Evolutionary conservation across 2,888 invertebrate species (phyloP), one percentile per base, ranked within the genome.

Genomic region (Aspidiotus destructor): DNA sequence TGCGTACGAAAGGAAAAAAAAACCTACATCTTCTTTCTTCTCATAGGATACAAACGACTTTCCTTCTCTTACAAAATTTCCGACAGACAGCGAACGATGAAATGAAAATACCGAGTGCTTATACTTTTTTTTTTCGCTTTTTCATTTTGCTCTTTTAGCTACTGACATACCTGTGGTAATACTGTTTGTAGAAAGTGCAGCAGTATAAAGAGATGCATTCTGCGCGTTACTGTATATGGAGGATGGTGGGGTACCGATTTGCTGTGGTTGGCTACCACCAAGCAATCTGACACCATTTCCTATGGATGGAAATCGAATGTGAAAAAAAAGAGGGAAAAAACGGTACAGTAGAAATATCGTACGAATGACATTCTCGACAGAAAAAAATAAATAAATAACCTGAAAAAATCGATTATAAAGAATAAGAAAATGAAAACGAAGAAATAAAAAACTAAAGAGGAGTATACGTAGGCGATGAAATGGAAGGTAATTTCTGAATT

Each of bases 171-270:
- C 69, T 58, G 63, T 55, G 28, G 28, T 28, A 28, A 28, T 28
- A 76, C 80, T 75, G 77, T 77, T 73, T 83, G 85, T 75, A 83
- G 85, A 74, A 84, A 81, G 73, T 83, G 82, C 74, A 81, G 84
- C 73, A 80, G 81, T 74, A 84, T 85, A 77, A 84, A 87, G 75
- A 85, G 85, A 74, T 85, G 87, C 75, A 79, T 75, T 75, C 70
- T 76, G 76, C 68, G 72, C 78, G 73, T 79, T 78, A 73, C 80
- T 80, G 75, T 80, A 80, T 71, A 85, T 81, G 72, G 86, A 83
- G 73, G 84, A 85, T 76, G 87, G 85, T 72, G 86, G 76, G 57
- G 76, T 77, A 69, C 85, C 74, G 80, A 83, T 76, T 81, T 80
- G 76, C 80, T 83, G 84, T 74, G 83, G 83, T 74, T 75, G 75